Evolutionary conservation across 1,140 invertebrate species (phyloP).

Genomic region (Drosophila novamexicana): DNA sequence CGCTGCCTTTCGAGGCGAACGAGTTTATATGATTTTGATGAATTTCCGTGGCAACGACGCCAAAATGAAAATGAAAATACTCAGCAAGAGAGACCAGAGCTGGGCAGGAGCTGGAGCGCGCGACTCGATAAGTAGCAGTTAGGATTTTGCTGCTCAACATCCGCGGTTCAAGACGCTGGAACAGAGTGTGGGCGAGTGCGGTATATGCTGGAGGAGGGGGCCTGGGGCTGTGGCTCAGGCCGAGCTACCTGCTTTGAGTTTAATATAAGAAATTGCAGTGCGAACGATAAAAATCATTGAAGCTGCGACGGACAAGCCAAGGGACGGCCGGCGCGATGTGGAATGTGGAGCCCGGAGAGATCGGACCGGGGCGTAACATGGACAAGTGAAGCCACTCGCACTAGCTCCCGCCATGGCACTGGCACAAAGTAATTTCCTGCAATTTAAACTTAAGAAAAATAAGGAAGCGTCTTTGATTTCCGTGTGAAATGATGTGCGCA

Average conservation of each 20-base stretch:
- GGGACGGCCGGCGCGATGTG: no score
- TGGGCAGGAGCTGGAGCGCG: background rate
- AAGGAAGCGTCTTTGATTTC: conserved; percentile 83
- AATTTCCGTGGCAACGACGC: conserved; percentile 81
- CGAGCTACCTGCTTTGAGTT: conserved; percentile 67
- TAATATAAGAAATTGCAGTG: conserved; percentile 69
- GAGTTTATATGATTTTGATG: conserved; percentile 83
- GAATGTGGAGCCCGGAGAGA: background rate
- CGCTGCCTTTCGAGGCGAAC: conserved; percentile 50
- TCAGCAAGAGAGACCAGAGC: conserved; percentile 11
- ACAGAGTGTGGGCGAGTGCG: background rate
- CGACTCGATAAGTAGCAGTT: conserved; percentile 80
- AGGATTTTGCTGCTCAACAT: conserved; percentile 75
- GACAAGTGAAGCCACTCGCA: conserved; percentile 29
- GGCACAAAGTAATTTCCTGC: conserved; percentile 79
- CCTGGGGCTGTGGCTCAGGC: background rate
- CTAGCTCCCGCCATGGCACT: conserved; percentile 5
- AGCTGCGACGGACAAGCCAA: background rate
- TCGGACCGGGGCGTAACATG: background rate
- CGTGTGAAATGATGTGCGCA: conserved; percentile 72
- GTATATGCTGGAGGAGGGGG: background rate
- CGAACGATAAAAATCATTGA: conserved; percentile 47
- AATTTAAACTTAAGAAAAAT: conserved; percentile 83
- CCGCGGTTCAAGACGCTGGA: conserved; percentile 46
- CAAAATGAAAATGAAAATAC: conserved; percentile 65